Conservation (phyloP, 2,113 vertebrate genomes). For the Burhinus bistriatus region DNA sequence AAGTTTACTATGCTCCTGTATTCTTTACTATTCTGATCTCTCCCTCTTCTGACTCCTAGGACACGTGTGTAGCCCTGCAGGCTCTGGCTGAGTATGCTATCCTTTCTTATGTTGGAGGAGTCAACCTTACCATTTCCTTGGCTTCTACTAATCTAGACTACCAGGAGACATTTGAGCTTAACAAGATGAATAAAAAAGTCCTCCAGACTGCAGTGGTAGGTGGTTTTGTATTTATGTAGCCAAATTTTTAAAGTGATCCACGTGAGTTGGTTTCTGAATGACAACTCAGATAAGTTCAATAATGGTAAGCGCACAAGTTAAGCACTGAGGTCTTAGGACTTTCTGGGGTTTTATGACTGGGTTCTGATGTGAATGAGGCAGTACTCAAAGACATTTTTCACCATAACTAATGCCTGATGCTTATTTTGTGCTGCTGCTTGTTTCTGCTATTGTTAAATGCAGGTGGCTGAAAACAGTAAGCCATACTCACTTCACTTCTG, state of each 20-base stretch:
- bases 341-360: neutral
- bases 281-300: neutral
- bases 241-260: neutral
- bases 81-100: constrained; percentile 92
- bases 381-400: neutral
- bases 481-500: neutral
- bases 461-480: neutral
- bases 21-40: neutral
- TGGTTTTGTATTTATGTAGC: neutral
- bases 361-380: neutral
- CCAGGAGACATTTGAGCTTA: constrained; percentile 91
- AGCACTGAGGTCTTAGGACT: neutral
- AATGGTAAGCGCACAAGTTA: neutral
- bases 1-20: neutral
- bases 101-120: constrained; percentile 86
- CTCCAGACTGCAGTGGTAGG: constrained; percentile 86
- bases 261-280: neutral
- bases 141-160: constrained; percentile 94
- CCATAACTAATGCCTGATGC: neutral
- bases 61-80: constrained; percentile 92
- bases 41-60: constrained; percentile 64
- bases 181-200: constrained; percentile 87
- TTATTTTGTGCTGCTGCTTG: neutral
- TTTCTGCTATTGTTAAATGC: neutral
- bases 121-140: constrained; percentile 93